Percentiles rank a stretch among this genome's conserved stretches.
Conservation (phyloP, 92 coral and sea anemone species). For the Virgularia gustaviana region DNA sequence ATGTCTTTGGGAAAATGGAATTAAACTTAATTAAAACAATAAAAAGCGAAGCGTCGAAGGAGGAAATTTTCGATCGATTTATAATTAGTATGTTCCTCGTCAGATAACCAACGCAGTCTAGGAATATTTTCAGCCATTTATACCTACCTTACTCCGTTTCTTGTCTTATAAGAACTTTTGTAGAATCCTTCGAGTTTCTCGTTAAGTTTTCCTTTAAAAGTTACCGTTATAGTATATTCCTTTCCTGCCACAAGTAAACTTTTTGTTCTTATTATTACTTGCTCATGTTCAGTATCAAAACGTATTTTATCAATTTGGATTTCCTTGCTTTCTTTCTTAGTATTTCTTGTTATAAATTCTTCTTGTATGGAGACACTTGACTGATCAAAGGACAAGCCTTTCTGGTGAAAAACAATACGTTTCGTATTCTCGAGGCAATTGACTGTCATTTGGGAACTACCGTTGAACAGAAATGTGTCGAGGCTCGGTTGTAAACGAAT, state of each 20-base stretch:
- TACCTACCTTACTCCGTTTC: constrained; percentile 62
- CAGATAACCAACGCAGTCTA: not conserved
- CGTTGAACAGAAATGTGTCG: constrained; percentile 61
- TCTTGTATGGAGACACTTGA: constrained; percentile 11
- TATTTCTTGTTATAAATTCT: constrained; percentile 25
- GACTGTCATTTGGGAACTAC: constrained; percentile 59
- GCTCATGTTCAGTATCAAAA: constrained; percentile 10
- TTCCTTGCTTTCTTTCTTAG: constrained; percentile 57
- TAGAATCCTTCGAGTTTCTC: constrained; percentile 77
- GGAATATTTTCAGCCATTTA: not conserved
- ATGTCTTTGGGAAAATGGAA: no score
- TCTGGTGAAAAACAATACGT: constrained; percentile 63
- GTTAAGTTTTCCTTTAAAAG: constrained; percentile 55
- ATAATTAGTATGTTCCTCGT: no score
- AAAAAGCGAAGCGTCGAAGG: no score
- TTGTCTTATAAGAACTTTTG: constrained; percentile 70
- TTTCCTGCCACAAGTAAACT: constrained; percentile 37
- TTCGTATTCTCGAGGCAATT: constrained; percentile 53
- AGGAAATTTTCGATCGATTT: no score
- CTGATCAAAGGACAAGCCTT: constrained; percentile 35
- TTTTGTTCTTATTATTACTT: constrained; percentile 5
- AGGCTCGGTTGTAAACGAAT: constrained; percentile 73
- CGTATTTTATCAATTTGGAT: constrained; percentile 35
- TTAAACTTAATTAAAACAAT: no score
- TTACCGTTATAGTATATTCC: constrained; percentile 49